Conservation (phyloP, 2,888 invertebrate genomes). For the Apodemia duryi region DNA sequence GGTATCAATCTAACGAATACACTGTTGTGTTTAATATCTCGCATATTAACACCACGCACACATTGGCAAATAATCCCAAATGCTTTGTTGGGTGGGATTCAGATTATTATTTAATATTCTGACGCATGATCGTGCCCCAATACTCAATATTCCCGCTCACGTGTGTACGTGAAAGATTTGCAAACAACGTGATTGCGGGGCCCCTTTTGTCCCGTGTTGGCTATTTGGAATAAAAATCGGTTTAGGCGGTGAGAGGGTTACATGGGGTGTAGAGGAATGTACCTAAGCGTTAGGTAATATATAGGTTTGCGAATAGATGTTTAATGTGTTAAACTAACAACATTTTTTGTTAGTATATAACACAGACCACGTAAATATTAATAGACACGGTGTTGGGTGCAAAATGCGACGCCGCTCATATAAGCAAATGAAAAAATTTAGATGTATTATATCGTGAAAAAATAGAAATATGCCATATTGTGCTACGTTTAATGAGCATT, state of each 20-base stretch:
- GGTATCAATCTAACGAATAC: not conserved
- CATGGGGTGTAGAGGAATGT: conserved; percentile 2
- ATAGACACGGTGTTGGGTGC: too few species aligned
- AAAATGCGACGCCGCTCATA: too few species aligned
- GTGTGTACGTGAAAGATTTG: conserved; percentile 22
- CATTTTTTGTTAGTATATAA: not conserved
- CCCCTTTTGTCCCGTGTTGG: conserved; percentile 12
- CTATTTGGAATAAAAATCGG: conserved; percentile 15
- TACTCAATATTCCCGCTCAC: conserved; percentile 25
- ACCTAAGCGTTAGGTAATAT: conserved; percentile 7
- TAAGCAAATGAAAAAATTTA: too few species aligned
- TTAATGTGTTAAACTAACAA: not conserved
- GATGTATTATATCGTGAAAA: too few species aligned
- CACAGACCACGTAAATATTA: too few species aligned
- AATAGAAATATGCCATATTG: too few species aligned
- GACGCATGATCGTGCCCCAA: conserved; percentile 22
- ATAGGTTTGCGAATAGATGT: not conserved
- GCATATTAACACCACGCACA: not conserved
- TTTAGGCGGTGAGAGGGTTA: conserved; percentile 18
- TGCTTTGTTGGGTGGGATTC: conserved; percentile 10
- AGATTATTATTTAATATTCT: conserved; percentile 24
- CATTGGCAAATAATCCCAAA: not conserved
- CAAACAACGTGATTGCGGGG: conserved; percentile 19
- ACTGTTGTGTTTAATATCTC: not conserved
- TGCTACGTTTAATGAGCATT: not conserved